A percentile compares a stretch with the other conserved stretches of the same genome.
These are phyloP conservation scores for Erebia ligea DNA, from an alignment of 2,888 invertebrate species.

Conservation along the genomic window DNA sequence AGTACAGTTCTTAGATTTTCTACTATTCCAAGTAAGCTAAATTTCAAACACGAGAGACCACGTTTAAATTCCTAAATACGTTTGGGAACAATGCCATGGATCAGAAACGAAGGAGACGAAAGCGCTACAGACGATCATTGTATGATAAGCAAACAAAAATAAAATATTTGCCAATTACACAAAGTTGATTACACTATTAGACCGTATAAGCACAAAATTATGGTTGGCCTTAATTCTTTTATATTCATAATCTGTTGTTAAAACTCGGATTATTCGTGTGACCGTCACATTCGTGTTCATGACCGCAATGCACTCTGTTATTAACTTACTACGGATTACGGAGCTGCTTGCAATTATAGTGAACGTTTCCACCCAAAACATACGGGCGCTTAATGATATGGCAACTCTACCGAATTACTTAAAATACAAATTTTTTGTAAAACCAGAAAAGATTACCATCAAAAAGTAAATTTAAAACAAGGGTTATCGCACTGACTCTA, in stretches of 20 bases:
- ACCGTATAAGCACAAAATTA: conserved; percentile 4
- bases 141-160: background rate
- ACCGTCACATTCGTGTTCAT: conserved; percentile 32
- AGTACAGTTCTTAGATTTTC: no score
- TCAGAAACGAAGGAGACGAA: background rate
- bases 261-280: conserved; percentile 27
- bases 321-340: conserved; percentile 7
- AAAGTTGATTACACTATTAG: conserved; percentile 5
- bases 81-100: background rate
- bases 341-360: conserved; percentile 30
- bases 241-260: conserved; percentile 25
- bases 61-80: background rate
- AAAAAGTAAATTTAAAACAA: background rate
- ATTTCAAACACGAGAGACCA: background rate
- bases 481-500: background rate
- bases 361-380: conserved; percentile 20
- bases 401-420: background rate
- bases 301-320: conserved; percentile 33
- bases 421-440: background rate
- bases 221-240: conserved; percentile 21
- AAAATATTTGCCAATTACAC: background rate
- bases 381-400: background rate
- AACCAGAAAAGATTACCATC: background rate
- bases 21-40: background rate
- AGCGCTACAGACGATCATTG: background rate